phyloP scores from a whole-genome alignment of 2,797 vertebrate species.

The Karalla daura region DNA sequence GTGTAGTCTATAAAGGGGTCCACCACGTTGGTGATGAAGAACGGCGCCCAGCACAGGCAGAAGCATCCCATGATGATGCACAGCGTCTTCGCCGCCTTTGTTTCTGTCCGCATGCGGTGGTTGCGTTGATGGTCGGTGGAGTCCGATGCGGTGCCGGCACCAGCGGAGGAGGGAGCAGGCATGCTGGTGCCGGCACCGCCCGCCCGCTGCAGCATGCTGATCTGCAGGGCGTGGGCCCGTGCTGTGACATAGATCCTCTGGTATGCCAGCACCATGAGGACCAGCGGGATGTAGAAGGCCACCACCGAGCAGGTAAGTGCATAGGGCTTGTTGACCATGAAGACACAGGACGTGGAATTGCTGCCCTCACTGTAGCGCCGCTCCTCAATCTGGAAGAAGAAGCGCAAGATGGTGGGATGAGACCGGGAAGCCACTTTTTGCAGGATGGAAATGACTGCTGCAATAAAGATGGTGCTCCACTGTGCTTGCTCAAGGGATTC shows the following conservation, averaged over 20 bases:
- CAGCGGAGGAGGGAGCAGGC: conserved; percentile 2
- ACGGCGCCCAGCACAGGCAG: conserved; percentile 98
- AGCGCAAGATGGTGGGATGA: not conserved
- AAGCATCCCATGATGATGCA: conserved; percentile 99
- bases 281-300: conserved; percentile 97
- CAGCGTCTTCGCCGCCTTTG: conserved; percentile 97
- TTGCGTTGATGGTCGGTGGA: conserved; percentile 90
- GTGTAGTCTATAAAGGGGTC: conserved; percentile 97
- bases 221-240: conserved; percentile 93
- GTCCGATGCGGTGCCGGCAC: conserved; percentile 57
- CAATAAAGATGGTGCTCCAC: too few relatives aligned
- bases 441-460: too few relatives aligned
- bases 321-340: conserved; percentile 99
- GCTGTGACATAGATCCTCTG: conserved; percentile 98
- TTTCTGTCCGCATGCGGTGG: conserved; percentile 96
- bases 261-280: conserved; percentile 98
- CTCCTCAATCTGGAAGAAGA: conserved; percentile 87
- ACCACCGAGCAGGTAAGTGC: conserved; percentile 98
- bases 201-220: conserved; percentile 91
- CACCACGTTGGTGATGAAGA: conserved; percentile 97
- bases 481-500: too few relatives aligned
- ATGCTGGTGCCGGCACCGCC: conserved; percentile 74
- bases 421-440: not conserved
- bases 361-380: conserved; percentile 86
- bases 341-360: conserved; percentile 95